A percentile compares a stretch with the other conserved stretches of the same genome.
Conservation (phyloP, 2,113 vertebrate species). For the Thomomys bottae region DNA sequence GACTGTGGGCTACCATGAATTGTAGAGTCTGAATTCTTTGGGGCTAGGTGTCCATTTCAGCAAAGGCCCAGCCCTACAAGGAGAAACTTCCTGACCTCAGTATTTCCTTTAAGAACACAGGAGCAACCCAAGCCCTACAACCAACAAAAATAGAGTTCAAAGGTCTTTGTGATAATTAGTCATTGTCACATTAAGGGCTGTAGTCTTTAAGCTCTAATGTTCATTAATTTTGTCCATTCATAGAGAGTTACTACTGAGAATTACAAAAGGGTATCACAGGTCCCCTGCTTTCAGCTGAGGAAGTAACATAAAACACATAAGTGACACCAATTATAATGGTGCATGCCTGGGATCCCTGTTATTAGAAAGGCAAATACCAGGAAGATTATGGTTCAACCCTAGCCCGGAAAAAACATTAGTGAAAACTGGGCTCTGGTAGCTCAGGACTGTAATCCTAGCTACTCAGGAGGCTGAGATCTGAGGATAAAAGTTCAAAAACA, state of each 20-base stretch:
- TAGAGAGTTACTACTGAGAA: conserved; percentile 25
- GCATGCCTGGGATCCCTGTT: too few relatives aligned
- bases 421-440: too few relatives aligned
- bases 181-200: neutral
- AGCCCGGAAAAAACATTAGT: too few relatives aligned
- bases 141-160: neutral
- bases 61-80: conserved; percentile 14
- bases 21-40: neutral
- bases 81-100: conserved; percentile 37
- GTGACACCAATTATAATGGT: too few relatives aligned
- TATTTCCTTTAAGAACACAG: conserved; percentile 32
- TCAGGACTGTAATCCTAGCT: too few relatives aligned
- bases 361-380: too few relatives aligned
- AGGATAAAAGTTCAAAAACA: too few relatives aligned
- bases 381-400: too few relatives aligned
- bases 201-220: conserved; percentile 2
- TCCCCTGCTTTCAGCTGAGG: neutral
- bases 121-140: neutral
- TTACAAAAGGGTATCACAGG: neutral
- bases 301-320: neutral
- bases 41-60: neutral
- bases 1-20: neutral
- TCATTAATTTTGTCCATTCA: neutral
- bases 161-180: conserved; percentile 5
- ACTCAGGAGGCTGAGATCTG: too few relatives aligned